These are phyloP conservation scores for Cheirogaleus major DNA, from an alignment of 2,797 vertebrate genomes.

Conservation along the genomic window DNA sequence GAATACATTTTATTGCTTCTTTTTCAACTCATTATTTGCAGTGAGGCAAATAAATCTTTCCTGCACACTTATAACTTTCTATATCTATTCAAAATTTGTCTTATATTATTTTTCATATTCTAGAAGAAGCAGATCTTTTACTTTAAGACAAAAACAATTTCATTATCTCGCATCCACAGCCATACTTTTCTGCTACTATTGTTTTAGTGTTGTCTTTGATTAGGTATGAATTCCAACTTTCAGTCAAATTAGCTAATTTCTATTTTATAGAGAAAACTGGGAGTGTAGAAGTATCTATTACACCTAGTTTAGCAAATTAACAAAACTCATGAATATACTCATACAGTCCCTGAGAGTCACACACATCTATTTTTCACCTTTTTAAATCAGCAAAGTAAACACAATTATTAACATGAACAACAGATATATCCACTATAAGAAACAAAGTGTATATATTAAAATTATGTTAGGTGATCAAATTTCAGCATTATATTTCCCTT, in stretches of 20 bases:
- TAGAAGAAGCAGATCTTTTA: not conserved
- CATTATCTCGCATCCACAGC: not conserved
- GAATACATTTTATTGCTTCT: not conserved
- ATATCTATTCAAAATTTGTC: not conserved
- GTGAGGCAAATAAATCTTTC: not conserved
- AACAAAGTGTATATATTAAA: not conserved
- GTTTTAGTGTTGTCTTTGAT: not conserved
- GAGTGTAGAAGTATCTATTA: not conserved
- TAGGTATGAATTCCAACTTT: not conserved
- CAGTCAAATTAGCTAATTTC: conserved; percentile 5
- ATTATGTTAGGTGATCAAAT: not conserved
- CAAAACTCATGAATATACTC: not conserved
- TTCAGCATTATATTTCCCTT: conserved; percentile 22
- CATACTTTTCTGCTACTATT: not conserved
- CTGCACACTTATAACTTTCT: not conserved
- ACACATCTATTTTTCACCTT: not conserved
- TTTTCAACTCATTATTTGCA: conserved; percentile 2
- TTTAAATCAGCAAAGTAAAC: conserved; percentile 31
- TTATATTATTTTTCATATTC: not conserved
- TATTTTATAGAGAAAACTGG: conserved; percentile 11
- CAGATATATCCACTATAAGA: not conserved
- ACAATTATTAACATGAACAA: conserved; percentile 18
- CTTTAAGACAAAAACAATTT: not conserved
- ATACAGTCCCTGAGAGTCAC: not conserved
- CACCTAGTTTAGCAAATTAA: not conserved